phyloP scores from a whole-genome alignment of 1,140 invertebrate species.

The Platyscapa corneri region DNA sequence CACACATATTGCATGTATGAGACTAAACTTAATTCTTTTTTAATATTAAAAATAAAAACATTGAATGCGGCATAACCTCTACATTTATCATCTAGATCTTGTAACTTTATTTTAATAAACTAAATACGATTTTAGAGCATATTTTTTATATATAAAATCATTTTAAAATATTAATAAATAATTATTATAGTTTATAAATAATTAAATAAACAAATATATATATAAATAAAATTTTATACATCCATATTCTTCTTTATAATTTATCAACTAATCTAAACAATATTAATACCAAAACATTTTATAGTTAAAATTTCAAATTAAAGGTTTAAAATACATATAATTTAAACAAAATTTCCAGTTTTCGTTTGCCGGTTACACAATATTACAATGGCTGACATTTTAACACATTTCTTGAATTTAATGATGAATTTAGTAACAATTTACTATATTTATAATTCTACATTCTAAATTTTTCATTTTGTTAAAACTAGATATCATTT shows the following conservation, averaged over 20 bases:
- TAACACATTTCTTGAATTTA: neutral
- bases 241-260: too few relatives aligned
- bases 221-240: too few relatives aligned
- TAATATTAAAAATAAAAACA: neutral
- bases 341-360: neutral
- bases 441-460: neutral
- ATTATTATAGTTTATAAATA: neutral
- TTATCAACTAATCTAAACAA: too few relatives aligned
- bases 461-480: neutral
- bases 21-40: neutral
- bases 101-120: neutral
- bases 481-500: neutral
- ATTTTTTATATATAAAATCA: neutral
- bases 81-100: neutral
- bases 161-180: neutral
- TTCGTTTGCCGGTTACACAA: slow-evolving; percentile 37
- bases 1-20: neutral
- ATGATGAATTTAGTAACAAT: too few relatives aligned
- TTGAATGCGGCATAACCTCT: slow-evolving; percentile 5
- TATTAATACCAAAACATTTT: neutral
- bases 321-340: neutral
- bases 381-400: slow-evolving; percentile 43
- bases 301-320: neutral
- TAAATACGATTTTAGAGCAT: neutral
- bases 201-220: neutral